Evolutionary conservation across 1,140 invertebrate genomes (phyloP), one percentile per base, ranked within the genome.

Genomic region (Bombus picipes): DNA sequence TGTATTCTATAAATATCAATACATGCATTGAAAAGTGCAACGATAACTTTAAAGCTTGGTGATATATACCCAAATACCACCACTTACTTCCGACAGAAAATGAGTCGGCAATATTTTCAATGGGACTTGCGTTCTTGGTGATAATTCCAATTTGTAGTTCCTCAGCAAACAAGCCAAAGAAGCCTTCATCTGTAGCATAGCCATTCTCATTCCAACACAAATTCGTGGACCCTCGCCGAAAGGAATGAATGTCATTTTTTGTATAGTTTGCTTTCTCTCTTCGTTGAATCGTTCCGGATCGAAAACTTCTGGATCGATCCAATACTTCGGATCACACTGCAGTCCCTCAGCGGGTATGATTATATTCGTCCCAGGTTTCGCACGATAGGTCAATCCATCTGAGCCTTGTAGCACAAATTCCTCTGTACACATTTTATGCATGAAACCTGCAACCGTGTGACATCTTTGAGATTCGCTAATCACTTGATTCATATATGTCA

Each of bases 281-380:
- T 95, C 93, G 10, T 92, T 88, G 87, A 97, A 98, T 86, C 97
- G 94, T 25, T 97, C 96, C 0, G 97, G 97, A 92, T 97, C 94
- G 91, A 97, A 98, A 25, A 91, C 90, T 10, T 96, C 95, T 4
- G 97, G 97, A 59, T 97, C 94, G 5, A 95, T 92, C 93, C 83
- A 82, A 28, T 75, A 82, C 1, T 80, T 65, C 1, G 70, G 91
- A 84, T 68, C 88, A 28, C 1, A 89, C 57, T 97, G 96, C 8
- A 97, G 53, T 1, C 91, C 94, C 28, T 88, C 87, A 0, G 94
- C 65, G 0, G 96, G 93, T 41, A 96, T 91, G 12, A 86, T 74
- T 5, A 96, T 92, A 3, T 80, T 34, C 0, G 25, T 79, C 5
- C 82, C 91, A 18, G 92, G 86, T 32, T 92, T 81, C 1, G 92